phyloP scores from a whole-genome alignment of 1,140 invertebrate genomes.

The Yoshiicerus persimilis region DNA sequence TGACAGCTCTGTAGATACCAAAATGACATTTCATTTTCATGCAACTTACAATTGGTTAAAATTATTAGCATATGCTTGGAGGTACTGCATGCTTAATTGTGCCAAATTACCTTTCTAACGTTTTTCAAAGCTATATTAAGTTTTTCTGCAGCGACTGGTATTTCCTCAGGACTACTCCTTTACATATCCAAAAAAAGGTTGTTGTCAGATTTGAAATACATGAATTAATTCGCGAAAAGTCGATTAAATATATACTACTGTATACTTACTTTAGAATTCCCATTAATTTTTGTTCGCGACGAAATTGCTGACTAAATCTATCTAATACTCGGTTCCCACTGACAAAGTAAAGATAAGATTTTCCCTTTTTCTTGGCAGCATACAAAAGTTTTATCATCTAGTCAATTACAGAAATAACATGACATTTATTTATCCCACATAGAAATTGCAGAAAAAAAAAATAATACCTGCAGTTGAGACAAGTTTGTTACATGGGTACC shows the following conservation, averaged over 20 bases:
- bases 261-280: slow-evolving; percentile 65
- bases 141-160: slow-evolving; percentile 21
- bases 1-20: slow-evolving; percentile 27
- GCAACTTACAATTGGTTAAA: too few species aligned
- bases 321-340: slow-evolving; percentile 68
- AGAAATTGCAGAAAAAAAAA: neutral
- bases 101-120: slow-evolving; percentile 23
- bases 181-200: neutral
- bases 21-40: neutral
- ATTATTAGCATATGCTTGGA: too few species aligned
- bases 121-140: slow-evolving; percentile 20
- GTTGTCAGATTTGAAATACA: neutral
- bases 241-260: neutral
- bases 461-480: slow-evolving; percentile 70
- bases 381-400: slow-evolving; percentile 69
- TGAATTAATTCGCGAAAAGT: neutral
- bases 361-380: slow-evolving; percentile 71
- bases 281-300: slow-evolving; percentile 68
- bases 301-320: slow-evolving; percentile 62
- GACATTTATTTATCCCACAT: neutral
- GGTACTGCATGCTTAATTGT: too few species aligned
- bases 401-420: neutral
- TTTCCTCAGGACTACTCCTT: neutral
- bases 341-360: slow-evolving; percentile 70
- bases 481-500: slow-evolving; percentile 80